These are phyloP conservation scores for Drosophila repletoides DNA, from an alignment of 1,140 invertebrate species.

Conservation along the genomic window DNA sequence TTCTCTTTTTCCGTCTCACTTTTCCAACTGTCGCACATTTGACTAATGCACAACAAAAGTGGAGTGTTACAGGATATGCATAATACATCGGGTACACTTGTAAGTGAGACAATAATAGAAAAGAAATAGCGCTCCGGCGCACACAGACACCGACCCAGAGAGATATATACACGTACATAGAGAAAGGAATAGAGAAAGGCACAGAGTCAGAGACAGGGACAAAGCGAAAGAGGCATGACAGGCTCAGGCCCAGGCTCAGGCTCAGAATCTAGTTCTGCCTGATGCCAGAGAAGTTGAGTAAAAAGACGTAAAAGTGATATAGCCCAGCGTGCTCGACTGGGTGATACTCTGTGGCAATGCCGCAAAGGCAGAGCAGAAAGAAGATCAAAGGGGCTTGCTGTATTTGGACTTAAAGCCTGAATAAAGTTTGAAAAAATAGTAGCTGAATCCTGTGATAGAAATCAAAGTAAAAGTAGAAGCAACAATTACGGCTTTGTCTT, in stretches of 20 bases:
- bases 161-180: constrained; percentile 1
- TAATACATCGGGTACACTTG: constrained; percentile 80
- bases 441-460: too few relatives aligned
- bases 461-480: constrained; percentile 4
- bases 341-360: too few relatives aligned
- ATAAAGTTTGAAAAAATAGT: too few relatives aligned
- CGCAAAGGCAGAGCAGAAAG: too few relatives aligned
- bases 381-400: too few relatives aligned
- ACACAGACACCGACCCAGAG: constrained; percentile 28
- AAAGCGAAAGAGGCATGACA: constrained; percentile 13
- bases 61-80: constrained; percentile 81
- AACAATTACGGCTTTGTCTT: too few relatives aligned
- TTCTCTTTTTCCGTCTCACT: constrained; percentile 33
- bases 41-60: constrained; percentile 81
- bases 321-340: too few relatives aligned
- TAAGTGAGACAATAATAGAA: constrained; percentile 81
- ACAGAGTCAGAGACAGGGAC: neutral
- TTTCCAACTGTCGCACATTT: constrained; percentile 78
- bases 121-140: constrained; percentile 64
- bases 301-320: too few relatives aligned
- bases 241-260: constrained; percentile 9
- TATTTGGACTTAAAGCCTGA: too few relatives aligned
- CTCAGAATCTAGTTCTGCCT: too few relatives aligned
- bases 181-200: constrained; percentile 25
- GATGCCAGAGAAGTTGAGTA: constrained; percentile 6